Conservation (phyloP, 2,797 vertebrate genomes). For the Micromesistius poutassou region DNA sequence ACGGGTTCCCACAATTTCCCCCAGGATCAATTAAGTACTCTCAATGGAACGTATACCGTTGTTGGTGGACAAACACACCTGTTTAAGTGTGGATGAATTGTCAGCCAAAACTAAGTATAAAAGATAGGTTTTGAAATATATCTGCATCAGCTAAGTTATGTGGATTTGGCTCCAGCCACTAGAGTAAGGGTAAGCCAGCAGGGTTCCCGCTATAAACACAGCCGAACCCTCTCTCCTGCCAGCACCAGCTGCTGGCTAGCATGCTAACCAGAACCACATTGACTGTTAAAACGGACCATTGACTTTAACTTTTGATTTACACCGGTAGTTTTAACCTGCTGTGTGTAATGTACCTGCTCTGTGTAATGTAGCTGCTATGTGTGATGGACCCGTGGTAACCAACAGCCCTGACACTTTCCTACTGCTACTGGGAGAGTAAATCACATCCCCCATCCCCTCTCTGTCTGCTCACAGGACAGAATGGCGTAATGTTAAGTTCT, state of each 20-base stretch:
- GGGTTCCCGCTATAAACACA: not conserved
- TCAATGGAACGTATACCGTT: too few relatives aligned
- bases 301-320: not conserved
- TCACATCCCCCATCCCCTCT: not conserved
- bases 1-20: not conserved
- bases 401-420: not conserved
- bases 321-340: not conserved
- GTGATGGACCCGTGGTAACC: not conserved
- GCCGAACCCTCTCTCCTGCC: not conserved
- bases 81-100: not conserved
- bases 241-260: not conserved
- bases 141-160: not conserved
- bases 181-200: not conserved
- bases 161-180: not conserved
- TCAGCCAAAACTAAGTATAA: not conserved
- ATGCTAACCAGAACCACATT: not conserved
- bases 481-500: not conserved
- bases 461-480: not conserved
- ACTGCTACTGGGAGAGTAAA: not conserved
- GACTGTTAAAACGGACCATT: not conserved
- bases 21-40: not conserved
- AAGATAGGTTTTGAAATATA: not conserved
- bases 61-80: not conserved
- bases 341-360: not conserved
- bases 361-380: not conserved